Conservation (phyloP, 2,113 vertebrate genomes). For the Gambusia affinis region DNA sequence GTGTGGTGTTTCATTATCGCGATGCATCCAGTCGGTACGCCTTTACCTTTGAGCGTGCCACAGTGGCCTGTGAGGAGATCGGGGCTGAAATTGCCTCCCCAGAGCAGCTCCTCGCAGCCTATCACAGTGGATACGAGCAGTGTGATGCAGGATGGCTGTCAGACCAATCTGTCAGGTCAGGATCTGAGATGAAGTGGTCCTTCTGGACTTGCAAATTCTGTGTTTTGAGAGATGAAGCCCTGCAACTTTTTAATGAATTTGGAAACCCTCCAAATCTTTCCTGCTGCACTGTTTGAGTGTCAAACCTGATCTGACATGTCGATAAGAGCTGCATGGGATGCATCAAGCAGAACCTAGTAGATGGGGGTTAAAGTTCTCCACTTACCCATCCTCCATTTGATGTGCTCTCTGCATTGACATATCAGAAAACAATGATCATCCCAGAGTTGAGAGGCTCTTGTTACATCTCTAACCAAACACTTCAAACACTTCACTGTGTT, state of each 20-base stretch:
- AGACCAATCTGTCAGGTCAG: conserved; percentile 91
- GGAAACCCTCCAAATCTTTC: not conserved
- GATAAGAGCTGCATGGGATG: not conserved
- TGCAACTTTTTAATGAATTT: conserved; percentile 2
- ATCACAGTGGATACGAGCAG: conserved; percentile 89
- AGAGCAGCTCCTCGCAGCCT: conserved; percentile 90
- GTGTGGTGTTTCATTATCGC: conserved; percentile 94
- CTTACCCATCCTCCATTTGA: conserved; percentile 15
- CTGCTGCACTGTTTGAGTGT: not conserved
- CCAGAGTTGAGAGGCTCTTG: conserved; percentile 10
- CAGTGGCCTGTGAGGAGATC: conserved; percentile 84
- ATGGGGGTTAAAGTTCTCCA: conserved; percentile 6
- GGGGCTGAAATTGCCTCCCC: conserved; percentile 89
- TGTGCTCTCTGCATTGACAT: not conserved
- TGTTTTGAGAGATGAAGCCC: not conserved
- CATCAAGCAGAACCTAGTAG: not conserved
- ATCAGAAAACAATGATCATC: not conserved
- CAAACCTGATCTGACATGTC: not conserved
- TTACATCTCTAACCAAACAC: conserved; percentile 20
- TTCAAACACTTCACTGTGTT: conserved; percentile 8
- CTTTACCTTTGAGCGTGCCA: conserved; percentile 86
- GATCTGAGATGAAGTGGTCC: not conserved
- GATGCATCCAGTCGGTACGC: conserved; percentile 87
- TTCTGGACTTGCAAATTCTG: conserved; percentile 1
- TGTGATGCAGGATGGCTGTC: conserved; percentile 95